A percentile compares a stretch with the other conserved stretches of the same genome.
phyloP scores from a whole-genome alignment of 2,797 vertebrate genomes.

The Aeoliscus strigatus region DNA sequence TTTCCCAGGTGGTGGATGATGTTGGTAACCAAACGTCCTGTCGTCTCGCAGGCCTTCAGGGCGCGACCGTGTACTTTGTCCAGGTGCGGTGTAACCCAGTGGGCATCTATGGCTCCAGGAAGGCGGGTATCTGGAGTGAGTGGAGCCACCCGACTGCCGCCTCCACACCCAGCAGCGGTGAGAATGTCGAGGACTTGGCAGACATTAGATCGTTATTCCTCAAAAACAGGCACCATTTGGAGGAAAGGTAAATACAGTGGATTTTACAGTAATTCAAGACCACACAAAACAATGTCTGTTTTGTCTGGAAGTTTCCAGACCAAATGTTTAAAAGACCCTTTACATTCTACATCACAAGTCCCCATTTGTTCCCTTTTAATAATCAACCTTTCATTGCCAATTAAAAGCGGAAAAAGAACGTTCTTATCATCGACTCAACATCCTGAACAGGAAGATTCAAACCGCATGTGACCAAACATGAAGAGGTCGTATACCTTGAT shows the following conservation, averaged over 20 bases:
- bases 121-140: conserved; percentile 91
- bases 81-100: conserved; percentile 93
- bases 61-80: conserved; percentile 89
- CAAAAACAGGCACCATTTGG: background rate
- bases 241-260: background rate
- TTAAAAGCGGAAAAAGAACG: conserved; percentile 52
- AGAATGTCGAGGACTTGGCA: conserved; percentile 26
- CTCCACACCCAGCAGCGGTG: conserved; percentile 87
- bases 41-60: conserved; percentile 84
- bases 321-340: conserved; percentile 5
- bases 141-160: conserved; percentile 92
- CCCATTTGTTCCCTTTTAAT: conserved; percentile 40
- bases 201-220: background rate
- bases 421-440: conserved; percentile 46
- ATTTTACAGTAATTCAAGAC: background rate
- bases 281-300: background rate
- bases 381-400: conserved; percentile 53
- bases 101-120: conserved; percentile 92
- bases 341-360: conserved; percentile 20
- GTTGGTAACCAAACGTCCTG: conserved; percentile 91
- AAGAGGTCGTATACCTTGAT: conserved; percentile 58
- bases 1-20: conserved; percentile 84
- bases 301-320: background rate
- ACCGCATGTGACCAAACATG: conserved; percentile 70
- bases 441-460: conserved; percentile 64